Evolutionary conservation across 2,113 vertebrate genomes (phyloP).

Genomic region (Ornithorhynchus anatinus): DNA sequence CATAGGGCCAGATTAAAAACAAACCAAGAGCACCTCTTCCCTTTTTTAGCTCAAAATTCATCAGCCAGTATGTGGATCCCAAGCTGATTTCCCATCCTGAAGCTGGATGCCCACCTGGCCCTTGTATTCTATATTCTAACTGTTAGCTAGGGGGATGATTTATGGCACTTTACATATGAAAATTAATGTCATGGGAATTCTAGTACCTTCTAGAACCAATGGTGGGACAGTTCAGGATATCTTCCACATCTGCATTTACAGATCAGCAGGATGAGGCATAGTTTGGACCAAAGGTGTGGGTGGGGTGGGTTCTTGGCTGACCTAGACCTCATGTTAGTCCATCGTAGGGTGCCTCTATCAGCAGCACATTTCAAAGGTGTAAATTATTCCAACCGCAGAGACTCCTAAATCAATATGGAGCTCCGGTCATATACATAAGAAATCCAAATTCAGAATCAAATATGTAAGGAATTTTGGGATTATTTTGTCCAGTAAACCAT

Average conservation of each 20-base stretch:
- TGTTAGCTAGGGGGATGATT: neutral
- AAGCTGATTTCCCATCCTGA: no score
- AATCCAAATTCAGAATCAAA: neutral
- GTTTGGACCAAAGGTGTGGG: conserved; percentile 6
- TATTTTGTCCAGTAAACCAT: neutral
- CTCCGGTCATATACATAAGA: conserved; percentile 9
- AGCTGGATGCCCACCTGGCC: no score
- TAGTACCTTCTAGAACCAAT: neutral
- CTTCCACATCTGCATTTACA: neutral
- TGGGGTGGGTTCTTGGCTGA: neutral
- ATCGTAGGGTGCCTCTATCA: neutral
- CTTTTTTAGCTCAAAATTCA: no score
- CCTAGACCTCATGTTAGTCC: conserved; percentile 17
- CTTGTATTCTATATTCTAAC: neutral
- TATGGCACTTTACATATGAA: neutral
- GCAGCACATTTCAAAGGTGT: neutral
- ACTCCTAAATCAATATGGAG: conserved; percentile 15
- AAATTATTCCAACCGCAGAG: neutral
- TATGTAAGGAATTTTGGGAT: neutral
- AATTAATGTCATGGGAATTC: neutral
- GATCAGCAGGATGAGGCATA: neutral
- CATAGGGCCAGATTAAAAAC: no score
- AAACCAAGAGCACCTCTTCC: no score
- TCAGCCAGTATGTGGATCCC: no score
- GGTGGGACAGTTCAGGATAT: no score